Percentiles rank a stretch among this genome's conserved stretches.
These are phyloP conservation scores for Rhaphigaster nebulosa DNA, from an alignment of 2,888 invertebrate species.

Conservation along the genomic window DNA sequence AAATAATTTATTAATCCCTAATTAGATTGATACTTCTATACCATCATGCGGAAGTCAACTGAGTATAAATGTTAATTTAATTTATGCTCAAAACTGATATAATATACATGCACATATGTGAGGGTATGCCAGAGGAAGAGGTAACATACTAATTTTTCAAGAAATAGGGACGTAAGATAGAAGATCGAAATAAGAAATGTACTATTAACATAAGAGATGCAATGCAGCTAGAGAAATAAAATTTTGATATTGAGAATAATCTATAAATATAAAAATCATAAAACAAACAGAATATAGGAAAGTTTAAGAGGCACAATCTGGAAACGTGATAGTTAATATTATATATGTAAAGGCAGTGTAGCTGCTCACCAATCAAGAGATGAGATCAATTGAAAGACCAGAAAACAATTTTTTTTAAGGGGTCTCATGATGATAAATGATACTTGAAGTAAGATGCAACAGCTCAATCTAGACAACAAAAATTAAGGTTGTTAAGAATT, in stretches of 20 bases:
- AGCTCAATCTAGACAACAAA: no score
- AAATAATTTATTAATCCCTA: no score
- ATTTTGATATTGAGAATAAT: neutral
- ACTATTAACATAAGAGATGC: neutral
- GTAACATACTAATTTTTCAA: neutral
- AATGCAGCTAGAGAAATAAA: neutral
- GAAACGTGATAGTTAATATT: neutral
- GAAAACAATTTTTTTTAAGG: no score
- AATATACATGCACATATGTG: neutral
- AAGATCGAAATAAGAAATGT: neutral
- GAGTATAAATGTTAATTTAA: neutral
- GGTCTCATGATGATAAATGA: no score
- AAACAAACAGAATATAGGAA: neutral
- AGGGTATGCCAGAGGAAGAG: neutral
- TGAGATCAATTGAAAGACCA: no score
- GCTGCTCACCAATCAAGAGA: no score
- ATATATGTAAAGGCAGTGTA: no score
- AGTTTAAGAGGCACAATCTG: neutral
- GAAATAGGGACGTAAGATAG: neutral
- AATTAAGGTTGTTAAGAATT: no score
- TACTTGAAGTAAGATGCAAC: no score
- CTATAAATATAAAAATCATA: neutral
- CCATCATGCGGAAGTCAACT: no score
- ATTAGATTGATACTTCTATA: no score
- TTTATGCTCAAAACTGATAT: neutral